Percentiles rank a stretch among this genome's conserved stretches.
These are phyloP conservation scores for Trichomalopsis sarcophagae DNA, from an alignment of 1,140 invertebrate species.

Conservation along the genomic window DNA sequence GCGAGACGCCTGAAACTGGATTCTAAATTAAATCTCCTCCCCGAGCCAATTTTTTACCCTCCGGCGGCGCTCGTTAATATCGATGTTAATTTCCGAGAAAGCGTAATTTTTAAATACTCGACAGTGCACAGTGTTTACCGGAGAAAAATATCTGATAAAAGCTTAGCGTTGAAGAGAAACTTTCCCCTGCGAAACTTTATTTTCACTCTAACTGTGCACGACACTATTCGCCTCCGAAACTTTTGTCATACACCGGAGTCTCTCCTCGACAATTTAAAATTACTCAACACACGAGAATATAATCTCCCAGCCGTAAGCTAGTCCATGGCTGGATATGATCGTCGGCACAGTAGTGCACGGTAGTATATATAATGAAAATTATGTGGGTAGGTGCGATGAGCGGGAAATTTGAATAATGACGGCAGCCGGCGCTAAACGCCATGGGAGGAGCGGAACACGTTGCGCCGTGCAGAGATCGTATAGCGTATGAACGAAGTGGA, in stretches of 20 bases:
- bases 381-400: not conserved
- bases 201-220: too few species aligned
- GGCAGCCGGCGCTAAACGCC: not conserved
- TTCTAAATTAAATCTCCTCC: slow-evolving; percentile 19
- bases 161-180: too few species aligned
- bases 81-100: not conserved
- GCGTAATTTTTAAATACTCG: too few species aligned
- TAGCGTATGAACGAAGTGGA: not conserved
- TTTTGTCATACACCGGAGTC: too few species aligned
- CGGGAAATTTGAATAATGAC: not conserved
- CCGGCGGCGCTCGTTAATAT: not conserved
- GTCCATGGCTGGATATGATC: not conserved
- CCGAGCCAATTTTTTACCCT: too few species aligned
- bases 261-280: too few species aligned
- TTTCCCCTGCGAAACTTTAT: too few species aligned
- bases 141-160: too few species aligned
- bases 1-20: not conserved
- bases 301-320: too few species aligned
- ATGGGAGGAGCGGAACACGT: not conserved
- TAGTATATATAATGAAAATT: slow-evolving; percentile 16
- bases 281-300: not conserved
- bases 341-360: not conserved
- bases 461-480: too few species aligned
- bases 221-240: too few species aligned
- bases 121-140: too few species aligned